Base-by-base conservation (phyloP, 2,888 invertebrate species). In the Caenorhabditis doughertyi region DNA sequence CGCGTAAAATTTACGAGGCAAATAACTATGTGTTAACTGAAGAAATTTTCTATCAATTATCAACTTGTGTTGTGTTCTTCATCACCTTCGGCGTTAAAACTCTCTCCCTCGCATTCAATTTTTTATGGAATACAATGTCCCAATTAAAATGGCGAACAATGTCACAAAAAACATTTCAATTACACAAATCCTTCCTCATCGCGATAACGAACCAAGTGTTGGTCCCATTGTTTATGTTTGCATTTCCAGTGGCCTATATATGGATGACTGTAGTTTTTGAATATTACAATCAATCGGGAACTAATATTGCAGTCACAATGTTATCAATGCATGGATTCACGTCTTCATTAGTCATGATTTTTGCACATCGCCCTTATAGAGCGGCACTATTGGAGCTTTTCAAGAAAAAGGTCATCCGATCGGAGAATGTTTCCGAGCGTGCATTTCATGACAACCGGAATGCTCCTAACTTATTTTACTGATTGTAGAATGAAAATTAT, bases 351-450 rank as follows among this genome's bases (percentile, higher is more conserved):
- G 51, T 23, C 1, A 39, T 53, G 51, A 11, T 67, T 9, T n/a
- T 53, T 49, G 23, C 39, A 8, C 65, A 67, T 23, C 3, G 25
- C 1, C 65, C 65, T 3, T 67, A 67, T 49, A 18, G 64, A 8
- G 7, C 18, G 13, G 49, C 64, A 47, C 32, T 32, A 7, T 32
- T 32, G 5, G 32, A 32, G 32, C 9, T 13, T 9, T 11, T 39
- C 3, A 3, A 13, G 9, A 9, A 9, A 11, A 39, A 39, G 39
- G 16, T 13, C 2, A 39, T 9, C 16, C 2, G 3, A 9, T 39
- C 39, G 39, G 39, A 3, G 5, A 16, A 39, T 13, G 39, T 39
- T 13, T 39, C 39, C 9, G 39, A 39, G 39, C n/a, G n/a, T n/a
- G n/a, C n/a, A n/a, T n/a, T n/a, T n/a, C n/a, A n/a, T n/a, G n/a